Percentiles rank a stretch among this genome's conserved stretches.
Conservation (phyloP, 2,888 invertebrate species). For the Deilephila porcellus region DNA sequence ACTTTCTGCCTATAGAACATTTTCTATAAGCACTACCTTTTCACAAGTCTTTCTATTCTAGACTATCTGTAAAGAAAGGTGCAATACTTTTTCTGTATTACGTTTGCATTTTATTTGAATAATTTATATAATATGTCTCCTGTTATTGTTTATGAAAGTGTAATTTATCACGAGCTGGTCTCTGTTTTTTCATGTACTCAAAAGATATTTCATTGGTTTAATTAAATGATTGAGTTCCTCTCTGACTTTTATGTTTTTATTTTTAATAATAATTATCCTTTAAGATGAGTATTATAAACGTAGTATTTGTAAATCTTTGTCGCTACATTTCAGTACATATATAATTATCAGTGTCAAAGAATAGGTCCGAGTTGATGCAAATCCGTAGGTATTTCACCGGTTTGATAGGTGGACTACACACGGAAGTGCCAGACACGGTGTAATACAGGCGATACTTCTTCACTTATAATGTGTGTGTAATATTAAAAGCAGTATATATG, state of each 20-base stretch:
- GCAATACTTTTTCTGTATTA: constrained; percentile 46
- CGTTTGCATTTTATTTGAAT: constrained; percentile 75
- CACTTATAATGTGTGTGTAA: constrained; percentile 25
- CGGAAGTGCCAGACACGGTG: neutral
- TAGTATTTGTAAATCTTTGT: constrained; percentile 51
- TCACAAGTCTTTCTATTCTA: constrained; percentile 26
- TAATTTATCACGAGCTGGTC: constrained; percentile 77
- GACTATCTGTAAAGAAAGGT: constrained; percentile 12
- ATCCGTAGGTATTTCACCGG: neutral
- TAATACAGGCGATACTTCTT: constrained; percentile 6
- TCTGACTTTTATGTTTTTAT: constrained; percentile 57
- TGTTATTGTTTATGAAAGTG: constrained; percentile 57
- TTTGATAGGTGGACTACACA: neutral
- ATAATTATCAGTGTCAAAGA: constrained; percentile 55
- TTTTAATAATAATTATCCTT: constrained; percentile 49
- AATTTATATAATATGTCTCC: constrained; percentile 40
- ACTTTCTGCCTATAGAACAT: neutral
- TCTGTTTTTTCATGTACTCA: constrained; percentile 79
- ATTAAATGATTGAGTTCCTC: constrained; percentile 64
- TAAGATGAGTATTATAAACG: constrained; percentile 58
- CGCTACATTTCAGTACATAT: constrained; percentile 36
- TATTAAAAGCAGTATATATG: constrained; percentile 24
- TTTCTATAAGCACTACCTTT: neutral
- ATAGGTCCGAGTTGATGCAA: constrained; percentile 51
- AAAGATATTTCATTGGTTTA: constrained; percentile 66